Percentiles rank a stretch among this genome's conserved stretches.
Evolutionary conservation across 1,140 invertebrate species (phyloP).

Genomic region (Drosophila paulistorum): DNA sequence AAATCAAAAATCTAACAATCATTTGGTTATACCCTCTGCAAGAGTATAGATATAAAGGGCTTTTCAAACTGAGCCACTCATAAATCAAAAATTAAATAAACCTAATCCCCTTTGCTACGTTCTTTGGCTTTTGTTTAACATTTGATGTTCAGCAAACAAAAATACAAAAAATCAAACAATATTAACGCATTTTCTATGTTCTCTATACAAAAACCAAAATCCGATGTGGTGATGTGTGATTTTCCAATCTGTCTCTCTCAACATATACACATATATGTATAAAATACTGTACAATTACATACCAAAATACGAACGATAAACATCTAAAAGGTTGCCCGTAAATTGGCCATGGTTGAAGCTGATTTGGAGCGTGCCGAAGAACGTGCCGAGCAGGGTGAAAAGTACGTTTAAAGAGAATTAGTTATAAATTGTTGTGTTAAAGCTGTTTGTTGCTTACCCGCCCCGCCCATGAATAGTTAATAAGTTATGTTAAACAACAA

Average conservation of each 20-base stretch:
- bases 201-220: slow-evolving; percentile 30
- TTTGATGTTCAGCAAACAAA: slow-evolving; percentile 10
- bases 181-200: slow-evolving; percentile 72
- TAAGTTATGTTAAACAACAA: slow-evolving; percentile 38
- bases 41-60: slow-evolving; percentile 15
- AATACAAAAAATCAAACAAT: slow-evolving; percentile 38
- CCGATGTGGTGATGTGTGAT: slow-evolving; percentile 7
- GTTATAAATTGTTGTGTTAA: slow-evolving; percentile 19
- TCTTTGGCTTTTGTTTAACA: slow-evolving; percentile 13
- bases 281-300: slow-evolving; percentile 49
- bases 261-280: slow-evolving; percentile 39
- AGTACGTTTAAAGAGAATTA: slow-evolving; percentile 89
- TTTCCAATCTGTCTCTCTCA: slow-evolving; percentile 17
- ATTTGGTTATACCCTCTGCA: background rate
- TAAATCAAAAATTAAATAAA: slow-evolving; percentile 3
- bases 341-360: slow-evolving; percentile 99
- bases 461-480: slow-evolving; percentile 17
- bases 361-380: slow-evolving; percentile 99
- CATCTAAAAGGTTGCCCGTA: slow-evolving; percentile 97
- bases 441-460: background rate
- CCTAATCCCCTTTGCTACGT: slow-evolving; percentile 16
- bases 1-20: too few relatives aligned
- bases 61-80: slow-evolving; percentile 2
- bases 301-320: slow-evolving; percentile 51
- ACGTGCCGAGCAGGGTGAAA: slow-evolving; percentile 99